Evolutionary conservation across 1,140 invertebrate genomes (phyloP), one percentile per base, ranked within the genome.

Genomic region (Pseudomyrmex gracilis): DNA sequence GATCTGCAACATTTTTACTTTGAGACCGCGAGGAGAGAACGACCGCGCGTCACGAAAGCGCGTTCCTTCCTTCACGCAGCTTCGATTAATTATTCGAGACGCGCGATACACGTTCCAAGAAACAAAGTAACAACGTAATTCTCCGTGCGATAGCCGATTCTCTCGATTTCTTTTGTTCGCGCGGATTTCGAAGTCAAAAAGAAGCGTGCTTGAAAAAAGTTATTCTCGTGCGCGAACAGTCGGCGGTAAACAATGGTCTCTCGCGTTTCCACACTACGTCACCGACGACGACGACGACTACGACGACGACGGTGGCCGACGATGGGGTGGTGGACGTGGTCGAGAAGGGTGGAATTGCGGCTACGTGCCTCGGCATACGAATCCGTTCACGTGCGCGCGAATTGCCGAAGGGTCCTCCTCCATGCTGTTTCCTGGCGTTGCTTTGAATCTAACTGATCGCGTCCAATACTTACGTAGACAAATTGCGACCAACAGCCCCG

Each of bases 361-460:
- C 61, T 92, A 91, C 91, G 91, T 92, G 91, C 86, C 86, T 74
- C 68, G 49, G 91, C 91, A 92, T 92, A 91, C 89, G 87, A 92
- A 92, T 91, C 64, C 64, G 64, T 70, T 70, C 66, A 43, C 78
- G 68, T 58, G 17, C 15, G 66, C 61, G 78, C 51, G 34, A 76
- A 71, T 49, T 66, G 73, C 60, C 57, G 60, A 8, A 4, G 20
- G 57, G 13, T 22, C 61, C 71, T 22, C 61, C 71, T 84, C 83
- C 63, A 85, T 34, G 68, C 49, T 20, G 78, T 63, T 58, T 73
- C 73, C 34, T 7, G 70, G 58, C 86, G 61, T 63, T 61, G 63
- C 78, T 67, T 85, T 63, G 83, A 80, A 85, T 89, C 88, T 86
- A 89, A 89, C 88, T 85, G 88, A 90, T 90, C 78, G 86, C 84